Evolutionary conservation across 1,140 invertebrate genomes (phyloP).

Genomic region (Dysdera silvatica): DNA sequence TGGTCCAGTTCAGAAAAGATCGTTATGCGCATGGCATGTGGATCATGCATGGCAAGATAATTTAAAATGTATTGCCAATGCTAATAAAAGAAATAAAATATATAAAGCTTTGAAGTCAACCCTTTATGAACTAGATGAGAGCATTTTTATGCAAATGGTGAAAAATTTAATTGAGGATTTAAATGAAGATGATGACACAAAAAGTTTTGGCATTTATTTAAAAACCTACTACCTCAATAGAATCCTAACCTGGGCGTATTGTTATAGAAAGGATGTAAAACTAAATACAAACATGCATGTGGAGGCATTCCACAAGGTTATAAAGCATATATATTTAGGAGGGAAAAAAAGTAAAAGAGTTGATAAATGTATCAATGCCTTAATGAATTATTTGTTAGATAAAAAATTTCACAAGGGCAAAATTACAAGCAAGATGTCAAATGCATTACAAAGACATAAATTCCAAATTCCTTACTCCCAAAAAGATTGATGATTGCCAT

Average conservation of each 20-base stretch:
- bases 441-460: too few relatives aligned
- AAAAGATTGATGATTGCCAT: too few relatives aligned
- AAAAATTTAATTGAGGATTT: neutral
- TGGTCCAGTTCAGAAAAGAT: neutral
- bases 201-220: constrained; percentile 3
- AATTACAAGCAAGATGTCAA: too few relatives aligned
- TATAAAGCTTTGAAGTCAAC: neutral
- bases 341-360: neutral
- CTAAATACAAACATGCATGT: neutral
- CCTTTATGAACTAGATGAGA: constrained; percentile 4
- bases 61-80: neutral
- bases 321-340: neutral
- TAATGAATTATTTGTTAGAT: neutral
- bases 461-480: too few relatives aligned
- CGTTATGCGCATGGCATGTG: constrained; percentile 7
- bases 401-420: neutral
- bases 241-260: neutral
- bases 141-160: neutral
- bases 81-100: neutral
- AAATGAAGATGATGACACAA: neutral
- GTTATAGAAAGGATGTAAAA: neutral
- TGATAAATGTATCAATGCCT: neutral
- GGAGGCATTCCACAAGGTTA: neutral
- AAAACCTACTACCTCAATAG: neutral
- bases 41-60: constrained; percentile 1